Percentiles rank a stretch among this genome's conserved stretches.
Conservation (phyloP, 2,888 invertebrate species). For the Leptopterna dolabrata region DNA sequence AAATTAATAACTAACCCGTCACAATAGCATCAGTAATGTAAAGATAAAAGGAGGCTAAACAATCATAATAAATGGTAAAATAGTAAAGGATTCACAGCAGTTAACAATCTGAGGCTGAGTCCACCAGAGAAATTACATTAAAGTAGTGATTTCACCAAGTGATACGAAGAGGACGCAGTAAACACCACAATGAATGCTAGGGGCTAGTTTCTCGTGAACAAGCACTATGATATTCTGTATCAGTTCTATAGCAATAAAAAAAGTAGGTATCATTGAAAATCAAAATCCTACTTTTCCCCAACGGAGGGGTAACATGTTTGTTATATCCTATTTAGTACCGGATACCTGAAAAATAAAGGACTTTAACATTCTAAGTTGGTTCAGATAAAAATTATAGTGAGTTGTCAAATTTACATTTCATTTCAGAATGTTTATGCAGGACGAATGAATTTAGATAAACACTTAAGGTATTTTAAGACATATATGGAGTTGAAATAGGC, state of each 20-base stretch:
- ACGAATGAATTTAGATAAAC: too few relatives aligned
- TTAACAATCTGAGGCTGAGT: conserved; percentile 11
- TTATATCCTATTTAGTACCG: not conserved
- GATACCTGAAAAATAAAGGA: not conserved
- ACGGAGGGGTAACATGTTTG: not conserved
- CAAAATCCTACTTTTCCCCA: not conserved
- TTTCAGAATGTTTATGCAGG: too few relatives aligned
- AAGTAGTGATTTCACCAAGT: not conserved
- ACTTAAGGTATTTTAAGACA: too few relatives aligned
- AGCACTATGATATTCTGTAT: not conserved
- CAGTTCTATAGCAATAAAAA: not conserved
- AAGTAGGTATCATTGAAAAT: not conserved
- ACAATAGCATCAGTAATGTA: conserved; percentile 9
- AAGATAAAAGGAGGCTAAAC: conserved; percentile 5
- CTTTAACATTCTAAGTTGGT: not conserved
- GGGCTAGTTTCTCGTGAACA: not conserved
- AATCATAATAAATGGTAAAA: conserved; percentile 20
- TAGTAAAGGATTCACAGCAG: conserved; percentile 30
- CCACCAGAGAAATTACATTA: not conserved
- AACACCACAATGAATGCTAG: not conserved
- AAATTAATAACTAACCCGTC: conserved; percentile 37
- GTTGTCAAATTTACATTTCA: too few relatives aligned
- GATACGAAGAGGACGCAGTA: not conserved
- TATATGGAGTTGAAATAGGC: not conserved
- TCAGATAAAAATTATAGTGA: not conserved